Evolutionary conservation across 2,888 invertebrate genomes (phyloP), one percentile per base, ranked within the genome.

Genomic region (Dryadula phaetusa): DNA sequence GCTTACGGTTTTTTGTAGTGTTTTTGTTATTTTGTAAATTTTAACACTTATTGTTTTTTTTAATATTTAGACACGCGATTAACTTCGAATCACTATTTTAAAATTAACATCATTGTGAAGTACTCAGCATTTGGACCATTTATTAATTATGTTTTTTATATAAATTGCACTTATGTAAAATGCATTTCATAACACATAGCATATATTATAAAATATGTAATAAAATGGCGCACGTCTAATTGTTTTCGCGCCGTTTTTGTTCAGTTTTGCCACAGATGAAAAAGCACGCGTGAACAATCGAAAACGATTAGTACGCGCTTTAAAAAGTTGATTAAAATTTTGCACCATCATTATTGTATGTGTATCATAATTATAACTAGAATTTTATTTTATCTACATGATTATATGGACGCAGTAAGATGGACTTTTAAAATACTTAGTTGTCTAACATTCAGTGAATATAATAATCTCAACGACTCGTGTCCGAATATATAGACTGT

Each of bases 21-120:
- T 88, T 90, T 90, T 90, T 89, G 88, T 90, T 90, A 90, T 84
- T 85, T 84, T 89, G 87, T 88, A 90, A 87, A 88, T 84, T 88
- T 87, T 90, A 91, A 91, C 88, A 86, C 78, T 79, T 81, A 81
- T 83, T 82, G 81, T 79, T 82, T 80, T 82, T 79, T 80, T 79
- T 79, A 82, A 81, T 79, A 78, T 72, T 73, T 86, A 85, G 79
- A 85, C 82, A 81, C 84, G 86, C 86, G 83, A 87, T 86, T 85
- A 87, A 87, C 84, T 81, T 82, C 77, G 81, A 82, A 81, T 82
- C 82, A 82, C 77, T 81, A 77, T 80, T 80, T 79, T 83, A 82
- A 70, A 58, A 34, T 73, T 77, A 69, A 80, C 80, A 80, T 76
- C 76, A 79, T 83, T 78, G 78, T 62, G 64, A 70, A 66, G 47